These are phyloP conservation scores for Anticlea derivata DNA, from an alignment of 2,888 invertebrate species.

Conservation along the genomic window DNA sequence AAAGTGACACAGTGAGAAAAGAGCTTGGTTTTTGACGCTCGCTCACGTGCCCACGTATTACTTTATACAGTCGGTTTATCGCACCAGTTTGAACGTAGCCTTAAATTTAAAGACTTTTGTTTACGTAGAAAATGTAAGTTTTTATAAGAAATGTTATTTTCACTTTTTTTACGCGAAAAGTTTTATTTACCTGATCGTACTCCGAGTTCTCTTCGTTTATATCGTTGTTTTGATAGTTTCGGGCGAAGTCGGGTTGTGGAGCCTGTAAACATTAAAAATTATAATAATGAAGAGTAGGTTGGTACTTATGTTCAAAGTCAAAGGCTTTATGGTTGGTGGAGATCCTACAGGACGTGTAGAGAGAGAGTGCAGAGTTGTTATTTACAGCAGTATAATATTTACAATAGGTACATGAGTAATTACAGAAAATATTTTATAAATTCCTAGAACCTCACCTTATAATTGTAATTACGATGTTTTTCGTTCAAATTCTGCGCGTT, in stretches of 20 bases:
- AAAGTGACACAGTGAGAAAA: too few species aligned
- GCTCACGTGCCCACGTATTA: too few species aligned
- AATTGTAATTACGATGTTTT: conserved; percentile 24
- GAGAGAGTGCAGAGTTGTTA: too few species aligned
- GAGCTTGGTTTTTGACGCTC: neutral
- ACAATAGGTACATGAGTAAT: too few species aligned
- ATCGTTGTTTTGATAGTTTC: conserved; percentile 47
- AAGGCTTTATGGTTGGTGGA: too few species aligned
- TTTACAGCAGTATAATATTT: too few species aligned
- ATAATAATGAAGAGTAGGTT: too few species aligned
- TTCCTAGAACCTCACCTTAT: conserved; percentile 6
- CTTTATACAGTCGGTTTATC: neutral
- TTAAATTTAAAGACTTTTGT: neutral
- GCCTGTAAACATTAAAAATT: conserved; percentile 39
- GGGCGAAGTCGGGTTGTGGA: conserved; percentile 40
- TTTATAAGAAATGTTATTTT: conserved; percentile 1
- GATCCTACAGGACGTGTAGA: too few species aligned
- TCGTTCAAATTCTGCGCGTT: conserved; percentile 46
- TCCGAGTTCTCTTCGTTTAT: conserved; percentile 48
- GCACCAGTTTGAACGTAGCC: neutral
- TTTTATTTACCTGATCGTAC: conserved; percentile 50
- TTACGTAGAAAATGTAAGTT: conserved; percentile 1
- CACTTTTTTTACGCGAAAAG: conserved; percentile 1
- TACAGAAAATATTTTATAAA: neutral
- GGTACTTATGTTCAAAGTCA: too few species aligned